These are phyloP conservation scores for Triops longicaudatus DNA, from an alignment of 1,140 invertebrate species.

Conservation along the genomic window DNA sequence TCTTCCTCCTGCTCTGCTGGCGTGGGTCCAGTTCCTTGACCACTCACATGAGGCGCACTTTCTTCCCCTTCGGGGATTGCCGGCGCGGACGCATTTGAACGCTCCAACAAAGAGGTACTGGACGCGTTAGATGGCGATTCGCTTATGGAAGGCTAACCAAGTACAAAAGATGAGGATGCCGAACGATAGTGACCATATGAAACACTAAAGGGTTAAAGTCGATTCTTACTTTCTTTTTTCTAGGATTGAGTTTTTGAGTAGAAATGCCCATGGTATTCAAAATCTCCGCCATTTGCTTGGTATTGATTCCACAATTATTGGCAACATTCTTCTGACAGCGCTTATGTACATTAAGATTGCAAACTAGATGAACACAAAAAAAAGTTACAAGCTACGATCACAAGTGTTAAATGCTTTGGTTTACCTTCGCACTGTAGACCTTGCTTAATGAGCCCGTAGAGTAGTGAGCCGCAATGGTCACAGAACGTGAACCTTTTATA, in stretches of 20 bases:
- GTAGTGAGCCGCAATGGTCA: constrained; percentile 93
- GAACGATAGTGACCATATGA: not conserved
- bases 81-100: constrained; percentile 15
- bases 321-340: constrained; percentile 98
- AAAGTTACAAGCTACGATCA: not conserved
- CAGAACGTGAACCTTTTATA: constrained; percentile 85
- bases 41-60: not conserved
- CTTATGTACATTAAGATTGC: constrained; percentile 97
- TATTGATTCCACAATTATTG: constrained; percentile 98
- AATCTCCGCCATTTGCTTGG: constrained; percentile 89
- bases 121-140: not conserved
- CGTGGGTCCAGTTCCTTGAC: constrained; percentile 18
- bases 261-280: constrained; percentile 84
- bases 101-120: not conserved
- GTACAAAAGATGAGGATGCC: not conserved
- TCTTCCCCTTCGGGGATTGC: constrained; percentile 21
- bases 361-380: constrained; percentile 50
- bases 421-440: constrained; percentile 93
- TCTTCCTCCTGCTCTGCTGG: constrained; percentile 35
- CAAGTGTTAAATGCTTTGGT: not conserved
- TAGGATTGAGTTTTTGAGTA: constrained; percentile 69
- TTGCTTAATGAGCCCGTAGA: constrained; percentile 94
- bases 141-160: constrained; percentile 27
- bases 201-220: constrained; percentile 1
- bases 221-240: constrained; percentile 52